phyloP scores from a whole-genome alignment of 2,113 vertebrate genomes.

The Guaruba guarouba region DNA sequence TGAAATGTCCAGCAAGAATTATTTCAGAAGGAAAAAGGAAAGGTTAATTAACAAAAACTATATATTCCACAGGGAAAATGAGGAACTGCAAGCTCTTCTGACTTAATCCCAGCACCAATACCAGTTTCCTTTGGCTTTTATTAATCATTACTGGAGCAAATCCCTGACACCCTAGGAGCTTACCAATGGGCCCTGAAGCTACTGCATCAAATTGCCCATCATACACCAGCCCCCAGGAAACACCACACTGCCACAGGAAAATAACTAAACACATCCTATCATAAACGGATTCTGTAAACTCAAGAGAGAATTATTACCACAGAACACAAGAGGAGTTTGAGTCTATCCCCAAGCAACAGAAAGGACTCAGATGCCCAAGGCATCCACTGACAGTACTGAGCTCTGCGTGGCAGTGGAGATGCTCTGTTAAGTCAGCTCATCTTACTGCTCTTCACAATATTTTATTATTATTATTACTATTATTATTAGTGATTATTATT shows the following conservation, averaged over 20 bases:
- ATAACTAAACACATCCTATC: rapidly evolving
- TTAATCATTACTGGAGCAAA: neutral
- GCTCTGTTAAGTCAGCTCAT: neutral
- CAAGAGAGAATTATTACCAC: neutral
- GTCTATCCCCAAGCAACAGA: neutral
- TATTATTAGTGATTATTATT: neutral
- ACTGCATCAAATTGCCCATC: neutral
- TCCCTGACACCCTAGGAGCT: neutral
- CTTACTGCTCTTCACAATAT: neutral
- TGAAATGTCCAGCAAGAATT: neutral
- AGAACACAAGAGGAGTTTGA: neutral
- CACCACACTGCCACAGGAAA: neutral
- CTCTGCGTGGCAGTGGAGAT: rapidly evolving
- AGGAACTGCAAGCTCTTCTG: neutral
- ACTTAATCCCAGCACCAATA: neutral
- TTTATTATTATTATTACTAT: neutral
- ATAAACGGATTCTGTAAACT: neutral
- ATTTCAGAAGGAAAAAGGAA: neutral
- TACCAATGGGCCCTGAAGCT: neutral
- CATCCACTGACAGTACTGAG: neutral
- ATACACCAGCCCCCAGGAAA: rapidly evolving
- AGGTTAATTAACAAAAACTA: neutral
- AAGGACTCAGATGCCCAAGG: rapidly evolving
- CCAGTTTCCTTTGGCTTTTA: neutral
- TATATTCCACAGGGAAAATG: neutral